phyloP scores from a whole-genome alignment of 2,888 invertebrate species.

The Alloplasta piceator region DNA sequence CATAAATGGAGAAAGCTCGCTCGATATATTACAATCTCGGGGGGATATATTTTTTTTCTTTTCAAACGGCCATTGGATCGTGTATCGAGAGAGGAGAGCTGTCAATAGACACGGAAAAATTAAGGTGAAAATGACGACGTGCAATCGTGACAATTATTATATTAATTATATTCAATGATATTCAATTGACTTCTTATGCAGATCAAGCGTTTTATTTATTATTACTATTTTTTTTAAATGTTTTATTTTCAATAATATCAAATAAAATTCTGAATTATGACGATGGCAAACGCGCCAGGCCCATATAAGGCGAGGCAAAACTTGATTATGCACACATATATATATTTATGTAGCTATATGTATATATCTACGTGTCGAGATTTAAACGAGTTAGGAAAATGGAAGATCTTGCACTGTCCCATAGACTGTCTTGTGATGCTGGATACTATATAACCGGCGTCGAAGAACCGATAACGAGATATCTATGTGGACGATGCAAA shows the following conservation, averaged over 20 bases:
- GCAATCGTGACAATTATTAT: constrained; percentile 14
- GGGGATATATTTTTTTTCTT: not conserved
- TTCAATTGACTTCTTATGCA: constrained; percentile 49
- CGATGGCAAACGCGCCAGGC: constrained; percentile 18
- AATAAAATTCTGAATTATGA: constrained; percentile 42
- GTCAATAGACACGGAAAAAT: constrained; percentile 43
- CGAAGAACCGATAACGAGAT: constrained; percentile 51
- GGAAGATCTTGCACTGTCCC: constrained; percentile 41
- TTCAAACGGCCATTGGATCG: too few species aligned
- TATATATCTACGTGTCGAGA: constrained; percentile 5
- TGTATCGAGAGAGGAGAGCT: not conserved
- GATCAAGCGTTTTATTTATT: not conserved
- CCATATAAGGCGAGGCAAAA: constrained; percentile 10
- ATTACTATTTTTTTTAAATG: constrained; percentile 2
- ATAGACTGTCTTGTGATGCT: constrained; percentile 35
- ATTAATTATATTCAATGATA: constrained; percentile 59
- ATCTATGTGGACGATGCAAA: constrained; percentile 57
- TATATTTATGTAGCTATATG: constrained; percentile 7
- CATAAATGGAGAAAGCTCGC: constrained; percentile 65
- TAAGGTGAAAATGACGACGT: constrained; percentile 45
- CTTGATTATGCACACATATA: not conserved
- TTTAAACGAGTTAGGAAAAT: constrained; percentile 54
- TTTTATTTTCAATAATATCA: constrained; percentile 21
- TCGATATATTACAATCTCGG: constrained; percentile 61
- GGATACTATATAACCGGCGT: constrained; percentile 27